A percentile compares a stretch with the other conserved stretches of the same genome.
Conservation (phyloP, 2,888 invertebrate species). For the Cryptocephalus primarius region DNA sequence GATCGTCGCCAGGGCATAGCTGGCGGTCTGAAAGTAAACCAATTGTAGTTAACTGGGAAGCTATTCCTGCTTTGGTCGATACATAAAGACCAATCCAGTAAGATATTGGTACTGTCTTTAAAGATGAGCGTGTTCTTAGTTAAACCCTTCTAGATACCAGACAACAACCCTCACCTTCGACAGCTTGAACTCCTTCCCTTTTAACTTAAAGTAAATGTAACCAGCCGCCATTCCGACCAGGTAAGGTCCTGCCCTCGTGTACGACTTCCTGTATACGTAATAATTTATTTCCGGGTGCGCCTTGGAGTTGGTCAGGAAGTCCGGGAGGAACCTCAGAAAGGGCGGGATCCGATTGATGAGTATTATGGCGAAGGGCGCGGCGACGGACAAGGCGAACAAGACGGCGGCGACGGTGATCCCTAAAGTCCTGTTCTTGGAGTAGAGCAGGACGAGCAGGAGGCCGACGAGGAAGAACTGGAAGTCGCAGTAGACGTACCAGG, state of each 20-base stretch:
- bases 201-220: constrained; percentile 35
- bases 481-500: constrained; percentile 62
- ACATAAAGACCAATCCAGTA: no score
- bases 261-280: constrained; percentile 46
- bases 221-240: constrained; percentile 47
- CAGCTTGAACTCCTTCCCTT: constrained; percentile 20
- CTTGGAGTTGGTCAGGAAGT: constrained; percentile 44
- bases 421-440: constrained; percentile 32
- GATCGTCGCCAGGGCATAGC: constrained; percentile 7
- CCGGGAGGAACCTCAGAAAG: constrained; percentile 44
- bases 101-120: no score
- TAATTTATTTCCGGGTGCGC: constrained; percentile 38
- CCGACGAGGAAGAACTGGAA: constrained; percentile 54
- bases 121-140: no score
- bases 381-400: constrained; percentile 34
- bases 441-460: constrained; percentile 38
- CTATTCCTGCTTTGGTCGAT: no score
- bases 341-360: constrained; percentile 40
- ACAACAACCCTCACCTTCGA: constrained; percentile 27
- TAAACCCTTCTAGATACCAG: no score
- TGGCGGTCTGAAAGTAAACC: neutral
- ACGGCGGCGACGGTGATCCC: constrained; percentile 33
- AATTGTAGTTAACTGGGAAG: no score
- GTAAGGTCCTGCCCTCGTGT: constrained; percentile 47
- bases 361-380: constrained; percentile 43